These are phyloP conservation scores for Pipa parva DNA, from an alignment of 2,113 vertebrate genomes.

Conservation along the genomic window DNA sequence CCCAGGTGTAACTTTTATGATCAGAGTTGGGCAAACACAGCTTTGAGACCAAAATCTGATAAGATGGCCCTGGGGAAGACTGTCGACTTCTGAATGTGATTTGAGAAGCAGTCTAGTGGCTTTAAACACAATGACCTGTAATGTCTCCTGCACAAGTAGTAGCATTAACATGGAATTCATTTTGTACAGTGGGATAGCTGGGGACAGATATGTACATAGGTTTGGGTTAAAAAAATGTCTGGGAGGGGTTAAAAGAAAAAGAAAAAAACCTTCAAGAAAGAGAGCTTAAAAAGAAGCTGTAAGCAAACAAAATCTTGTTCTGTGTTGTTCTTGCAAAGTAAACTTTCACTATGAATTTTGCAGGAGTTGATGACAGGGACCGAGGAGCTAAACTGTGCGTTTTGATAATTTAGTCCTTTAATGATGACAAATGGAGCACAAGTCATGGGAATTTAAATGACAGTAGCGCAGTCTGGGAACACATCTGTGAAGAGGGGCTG, in stretches of 20 bases:
- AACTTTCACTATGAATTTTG: conserved; percentile 34
- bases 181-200: conserved; percentile 53
- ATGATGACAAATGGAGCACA: conserved; percentile 35
- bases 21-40: conserved; percentile 43
- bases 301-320: conserved; percentile 55
- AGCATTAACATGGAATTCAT: conserved; percentile 45
- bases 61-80: conserved; percentile 39
- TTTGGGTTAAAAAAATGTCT: too few species aligned
- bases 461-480: conserved; percentile 2
- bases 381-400: conserved; percentile 28
- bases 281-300: conserved; percentile 50
- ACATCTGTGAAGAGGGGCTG: conserved; percentile 17
- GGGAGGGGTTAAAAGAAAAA: conserved; percentile 47
- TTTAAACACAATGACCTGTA: conserved; percentile 56
- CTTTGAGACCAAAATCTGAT: conserved; percentile 44
- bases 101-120: conserved; percentile 49
- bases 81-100: conserved; percentile 50
- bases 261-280: conserved; percentile 45
- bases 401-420: conserved; percentile 34
- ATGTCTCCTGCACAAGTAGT: conserved; percentile 49
- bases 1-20: conserved; percentile 40
- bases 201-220: conserved; percentile 39
- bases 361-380: conserved; percentile 31
- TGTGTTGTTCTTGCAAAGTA: conserved; percentile 50
- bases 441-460: conserved; percentile 9